These are phyloP conservation scores for Sorex araneus DNA, from an alignment of 2,113 vertebrate genomes.

Conservation along the genomic window DNA sequence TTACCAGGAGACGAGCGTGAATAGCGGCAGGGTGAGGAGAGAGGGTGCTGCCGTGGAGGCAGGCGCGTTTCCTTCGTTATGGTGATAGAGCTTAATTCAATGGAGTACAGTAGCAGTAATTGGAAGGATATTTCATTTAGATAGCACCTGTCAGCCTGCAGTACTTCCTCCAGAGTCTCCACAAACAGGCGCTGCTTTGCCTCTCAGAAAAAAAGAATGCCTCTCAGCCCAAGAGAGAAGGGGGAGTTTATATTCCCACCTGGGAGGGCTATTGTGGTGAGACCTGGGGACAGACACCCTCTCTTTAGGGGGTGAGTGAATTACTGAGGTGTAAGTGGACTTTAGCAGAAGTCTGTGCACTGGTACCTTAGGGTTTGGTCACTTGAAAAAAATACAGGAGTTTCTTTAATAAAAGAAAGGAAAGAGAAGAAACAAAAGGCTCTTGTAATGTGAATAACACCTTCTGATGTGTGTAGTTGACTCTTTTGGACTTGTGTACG, in stretches of 20 bases:
- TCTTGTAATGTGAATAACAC: conserved; percentile 29
- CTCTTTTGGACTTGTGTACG: conserved; percentile 22
- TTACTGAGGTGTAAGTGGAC: background rate
- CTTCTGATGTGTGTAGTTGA: conserved; percentile 34
- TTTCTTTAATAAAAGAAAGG: background rate
- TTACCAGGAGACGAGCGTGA: conserved; percentile 39
- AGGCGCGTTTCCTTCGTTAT: conserved; percentile 73
- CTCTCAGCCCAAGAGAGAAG: too few relatives aligned
- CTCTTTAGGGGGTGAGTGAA: background rate
- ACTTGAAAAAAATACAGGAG: background rate
- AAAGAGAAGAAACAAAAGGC: conserved; percentile 12
- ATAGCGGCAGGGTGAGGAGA: conserved; percentile 63
- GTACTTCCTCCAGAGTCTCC: conserved; percentile 40
- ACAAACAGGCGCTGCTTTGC: conserved; percentile 60
- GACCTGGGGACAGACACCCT: background rate
- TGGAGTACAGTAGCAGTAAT: conserved; percentile 69
- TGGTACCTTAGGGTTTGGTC: background rate
- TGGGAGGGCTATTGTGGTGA: background rate
- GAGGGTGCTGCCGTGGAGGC: conserved; percentile 56
- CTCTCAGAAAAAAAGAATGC: conserved; percentile 44
- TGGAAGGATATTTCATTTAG: conserved; percentile 83
- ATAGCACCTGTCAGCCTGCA: conserved; percentile 79
- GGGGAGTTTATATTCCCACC: background rate
- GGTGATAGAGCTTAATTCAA: conserved; percentile 75
- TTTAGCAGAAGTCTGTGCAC: background rate